Conservation (phyloP, 2,888 invertebrate species). For the Coenonympha glycerion region DNA sequence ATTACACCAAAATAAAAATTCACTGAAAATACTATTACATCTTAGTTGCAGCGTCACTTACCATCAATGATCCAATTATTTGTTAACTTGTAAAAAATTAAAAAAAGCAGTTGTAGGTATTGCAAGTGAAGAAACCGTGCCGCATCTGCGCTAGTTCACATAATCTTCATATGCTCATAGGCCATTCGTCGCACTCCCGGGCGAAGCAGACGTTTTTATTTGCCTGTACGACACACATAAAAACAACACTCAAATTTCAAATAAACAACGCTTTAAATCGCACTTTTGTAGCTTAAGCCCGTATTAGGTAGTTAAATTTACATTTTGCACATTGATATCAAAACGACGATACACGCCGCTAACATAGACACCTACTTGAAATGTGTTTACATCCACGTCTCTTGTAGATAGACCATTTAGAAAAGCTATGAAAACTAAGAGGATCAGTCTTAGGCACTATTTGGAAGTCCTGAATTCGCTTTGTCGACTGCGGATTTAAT, state of each 20-base stretch:
- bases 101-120: too few species aligned
- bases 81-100: too few species aligned
- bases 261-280: conserved; percentile 67
- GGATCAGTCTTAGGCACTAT: too few species aligned
- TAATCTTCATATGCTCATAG: conserved; percentile 42
- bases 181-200: conserved; percentile 58
- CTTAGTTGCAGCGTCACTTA: too few species aligned
- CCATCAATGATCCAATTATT: too few species aligned
- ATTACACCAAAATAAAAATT: too few species aligned
- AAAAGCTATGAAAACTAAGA: too few species aligned
- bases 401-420: too few species aligned
- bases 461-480: too few species aligned
- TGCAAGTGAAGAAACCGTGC: conserved; percentile 10
- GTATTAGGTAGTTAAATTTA: conserved; percentile 74
- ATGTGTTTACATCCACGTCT: too few species aligned
- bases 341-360: neutral
- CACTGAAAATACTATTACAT: too few species aligned
- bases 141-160: conserved; percentile 34
- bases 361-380: neutral
- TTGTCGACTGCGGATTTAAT: too few species aligned
- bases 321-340: conserved; percentile 38
- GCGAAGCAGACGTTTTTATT: conserved; percentile 70
- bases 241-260: conserved; percentile 68
- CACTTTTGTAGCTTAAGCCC: conserved; percentile 57
- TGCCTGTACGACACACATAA: conserved; percentile 62